Conservation (phyloP, 2,888 invertebrate species). For the Eupithecia exiguata region DNA sequence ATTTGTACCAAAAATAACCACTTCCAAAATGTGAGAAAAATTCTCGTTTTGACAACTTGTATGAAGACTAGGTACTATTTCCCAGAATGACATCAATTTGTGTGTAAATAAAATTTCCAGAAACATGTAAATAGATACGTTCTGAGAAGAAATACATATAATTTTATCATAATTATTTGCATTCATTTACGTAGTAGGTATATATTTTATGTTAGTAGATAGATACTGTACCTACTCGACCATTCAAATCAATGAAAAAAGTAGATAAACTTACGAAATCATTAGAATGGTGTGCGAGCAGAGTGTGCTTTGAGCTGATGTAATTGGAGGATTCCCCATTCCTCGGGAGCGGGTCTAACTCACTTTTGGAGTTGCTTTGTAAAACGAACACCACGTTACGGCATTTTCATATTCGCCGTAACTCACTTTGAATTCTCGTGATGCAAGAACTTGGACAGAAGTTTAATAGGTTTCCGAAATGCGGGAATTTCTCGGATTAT, state of each 20-base stretch:
- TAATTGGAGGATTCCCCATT: slow-evolving; percentile 2
- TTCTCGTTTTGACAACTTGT: neutral
- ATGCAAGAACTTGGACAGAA: neutral
- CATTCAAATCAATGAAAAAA: neutral
- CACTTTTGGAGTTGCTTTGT: slow-evolving; percentile 38
- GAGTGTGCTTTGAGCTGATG: neutral
- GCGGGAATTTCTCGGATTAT: neutral
- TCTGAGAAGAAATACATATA: neutral
- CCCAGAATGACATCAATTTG: neutral
- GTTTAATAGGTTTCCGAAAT: neutral
- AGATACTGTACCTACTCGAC: too few relatives aligned
- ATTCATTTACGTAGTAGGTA: too few relatives aligned
- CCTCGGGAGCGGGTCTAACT: slow-evolving; percentile 28
- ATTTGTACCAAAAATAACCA: too few relatives aligned
- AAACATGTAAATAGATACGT: too few relatives aligned
- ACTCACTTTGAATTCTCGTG: slow-evolving; percentile 13
- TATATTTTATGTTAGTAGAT: too few relatives aligned
- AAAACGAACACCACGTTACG: slow-evolving; percentile 19
- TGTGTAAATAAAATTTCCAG: too few relatives aligned
- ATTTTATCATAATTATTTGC: too few relatives aligned
- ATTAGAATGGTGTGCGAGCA: too few relatives aligned
- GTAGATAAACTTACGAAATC: neutral
- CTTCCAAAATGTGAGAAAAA: too few relatives aligned
- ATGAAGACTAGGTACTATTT: neutral
- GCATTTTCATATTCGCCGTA: slow-evolving; percentile 21